Evolutionary conservation across 2,888 invertebrate species (phyloP), one percentile per base, ranked within the genome.

Genomic region (Mystacides longicornis): DNA sequence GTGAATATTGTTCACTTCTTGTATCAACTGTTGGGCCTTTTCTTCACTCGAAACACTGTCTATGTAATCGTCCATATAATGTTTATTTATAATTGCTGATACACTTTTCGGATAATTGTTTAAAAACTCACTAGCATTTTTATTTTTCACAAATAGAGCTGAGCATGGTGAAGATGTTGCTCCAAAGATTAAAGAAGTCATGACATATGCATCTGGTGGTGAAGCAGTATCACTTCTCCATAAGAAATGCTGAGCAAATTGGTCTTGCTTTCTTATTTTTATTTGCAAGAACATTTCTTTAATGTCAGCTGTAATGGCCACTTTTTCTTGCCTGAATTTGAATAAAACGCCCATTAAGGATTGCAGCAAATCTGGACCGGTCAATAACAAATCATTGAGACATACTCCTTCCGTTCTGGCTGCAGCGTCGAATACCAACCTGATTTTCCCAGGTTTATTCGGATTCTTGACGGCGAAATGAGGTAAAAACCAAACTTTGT

Each of bases 51-150:
- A 54, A 2, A 59, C 56, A 31, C 65, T 64, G 31, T 64, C 63
- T 14, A 67, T 46, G 52, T 63, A 62, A 21, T 66, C 66, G 43
- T 67, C 64, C 47, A 67, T 63, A 42, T 67, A 68, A 52, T 64
- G 63, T 5, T 63, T 62, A 1, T 62, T 23, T 48, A 62, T 53
- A 16, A 67, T 63, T 1, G 65, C 63, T 14, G 59, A 42, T 0
- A 59, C 62, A 1, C 65, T 65, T 19, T 56, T 47, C 4, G 64
- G 65, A 52, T 55, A 62, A 14, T 43, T 11, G 1, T 51, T 19
- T 27, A 53, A 18, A 27, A 58, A 63, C 21, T 50, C 52, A 4
- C 45, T 4, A 0, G 67, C 66, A 27, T 67, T 66, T 3, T 16
- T 19, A 48, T 65, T 63, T 54, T 65, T 65, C 1, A 66, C 58